These are phyloP conservation scores for Caenorhabditis sp. DNA, from an alignment of 2,888 invertebrate species.

Conservation along the genomic window DNA sequence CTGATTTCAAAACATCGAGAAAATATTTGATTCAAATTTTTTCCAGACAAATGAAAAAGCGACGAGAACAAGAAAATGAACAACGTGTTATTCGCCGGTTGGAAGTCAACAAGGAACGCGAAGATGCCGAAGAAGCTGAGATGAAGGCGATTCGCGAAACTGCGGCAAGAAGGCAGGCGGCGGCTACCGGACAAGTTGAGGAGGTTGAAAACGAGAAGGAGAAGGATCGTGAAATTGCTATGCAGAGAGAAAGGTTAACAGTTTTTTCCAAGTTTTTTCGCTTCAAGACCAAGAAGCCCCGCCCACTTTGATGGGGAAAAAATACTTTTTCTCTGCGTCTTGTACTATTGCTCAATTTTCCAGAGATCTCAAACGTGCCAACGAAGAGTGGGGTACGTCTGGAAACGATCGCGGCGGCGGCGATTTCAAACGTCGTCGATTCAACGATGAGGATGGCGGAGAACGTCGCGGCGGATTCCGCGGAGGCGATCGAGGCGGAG, in stretches of 20 bases:
- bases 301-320: no score
- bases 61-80: slow-evolving; percentile 59
- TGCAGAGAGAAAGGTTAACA: slow-evolving; percentile 46
- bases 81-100: slow-evolving; percentile 61
- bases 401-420: slow-evolving; percentile 10
- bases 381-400: slow-evolving; percentile 34
- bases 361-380: slow-evolving; percentile 34
- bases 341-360: neutral
- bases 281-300: no score
- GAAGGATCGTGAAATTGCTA: slow-evolving; percentile 54
- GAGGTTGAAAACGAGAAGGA: slow-evolving; percentile 53
- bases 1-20: no score
- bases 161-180: slow-evolving; percentile 56
- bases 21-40: neutral
- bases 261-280: no score
- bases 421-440: no score
- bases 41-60: slow-evolving; percentile 49
- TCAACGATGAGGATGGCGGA: slow-evolving; percentile 21
- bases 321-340: no score
- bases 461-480: slow-evolving; percentile 1
- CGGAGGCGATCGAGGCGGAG: slow-evolving; percentile 5
- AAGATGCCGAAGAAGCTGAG: slow-evolving; percentile 52
- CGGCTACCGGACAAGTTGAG: slow-evolving; percentile 59
- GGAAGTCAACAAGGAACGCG: slow-evolving; percentile 44
- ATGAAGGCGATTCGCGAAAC: slow-evolving; percentile 49